Percentiles rank a stretch among this genome's conserved stretches.
These are phyloP conservation scores for Calephelis perditalis DNA, from an alignment of 2,888 invertebrate genomes.

Conservation along the genomic window DNA sequence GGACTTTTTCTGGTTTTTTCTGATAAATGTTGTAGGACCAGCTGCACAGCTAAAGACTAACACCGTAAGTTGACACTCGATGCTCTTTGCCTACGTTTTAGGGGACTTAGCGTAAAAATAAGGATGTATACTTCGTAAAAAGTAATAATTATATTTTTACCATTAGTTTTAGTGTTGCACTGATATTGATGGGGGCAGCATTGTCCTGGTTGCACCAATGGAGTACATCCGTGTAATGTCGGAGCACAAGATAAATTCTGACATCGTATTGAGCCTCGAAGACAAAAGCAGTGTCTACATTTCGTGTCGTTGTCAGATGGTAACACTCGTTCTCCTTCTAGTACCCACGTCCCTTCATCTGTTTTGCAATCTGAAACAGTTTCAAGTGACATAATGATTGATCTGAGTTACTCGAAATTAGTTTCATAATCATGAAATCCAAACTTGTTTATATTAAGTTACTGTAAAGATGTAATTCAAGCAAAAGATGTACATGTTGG, in stretches of 20 bases:
- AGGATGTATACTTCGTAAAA: neutral
- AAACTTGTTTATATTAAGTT: too few relatives aligned
- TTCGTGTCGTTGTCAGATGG: conserved; percentile 71
- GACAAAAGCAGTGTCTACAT: conserved; percentile 90
- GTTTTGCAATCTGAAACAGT: conserved; percentile 77
- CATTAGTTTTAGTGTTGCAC: conserved; percentile 71
- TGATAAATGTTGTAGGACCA: too few relatives aligned
- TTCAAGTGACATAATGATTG: too few relatives aligned
- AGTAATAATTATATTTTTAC: conserved; percentile 14
- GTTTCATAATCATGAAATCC: too few relatives aligned
- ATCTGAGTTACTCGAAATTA: too few relatives aligned
- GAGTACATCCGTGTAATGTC: conserved; percentile 85
- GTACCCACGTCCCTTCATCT: conserved; percentile 77
- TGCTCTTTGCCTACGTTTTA: too few relatives aligned
- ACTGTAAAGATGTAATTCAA: too few relatives aligned
- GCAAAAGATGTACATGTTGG: too few relatives aligned
- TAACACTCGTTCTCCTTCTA: conserved; percentile 84
- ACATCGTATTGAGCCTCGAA: conserved; percentile 85
- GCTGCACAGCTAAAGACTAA: too few relatives aligned
- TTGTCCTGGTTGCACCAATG: conserved; percentile 85
- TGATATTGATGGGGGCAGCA: conserved; percentile 92
- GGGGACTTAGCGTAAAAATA: too few relatives aligned
- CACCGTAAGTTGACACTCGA: too few relatives aligned
- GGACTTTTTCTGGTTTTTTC: too few relatives aligned
- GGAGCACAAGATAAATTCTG: conserved; percentile 87